A percentile compares a stretch with the other conserved stretches of the same genome.
Conservation (phyloP, 1,140 invertebrate species). For the Ptiloglossa arizonensis region DNA sequence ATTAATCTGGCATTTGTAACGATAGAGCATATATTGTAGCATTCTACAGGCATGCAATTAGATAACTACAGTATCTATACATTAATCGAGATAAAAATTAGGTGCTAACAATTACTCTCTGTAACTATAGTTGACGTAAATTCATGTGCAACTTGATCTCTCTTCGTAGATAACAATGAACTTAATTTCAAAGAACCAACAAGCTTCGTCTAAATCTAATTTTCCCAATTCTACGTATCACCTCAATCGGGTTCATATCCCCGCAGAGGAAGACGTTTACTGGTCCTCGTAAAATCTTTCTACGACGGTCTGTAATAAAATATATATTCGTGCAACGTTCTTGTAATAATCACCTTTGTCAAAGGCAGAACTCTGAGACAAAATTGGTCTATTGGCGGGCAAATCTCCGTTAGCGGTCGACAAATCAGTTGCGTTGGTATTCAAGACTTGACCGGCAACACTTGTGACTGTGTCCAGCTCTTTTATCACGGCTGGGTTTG, state of each 20-base stretch:
- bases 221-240: neutral
- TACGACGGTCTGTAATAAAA: neutral
- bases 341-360: conserved; percentile 50
- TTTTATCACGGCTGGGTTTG: conserved; percentile 57
- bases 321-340: too few species aligned
- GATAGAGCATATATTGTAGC: neutral
- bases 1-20: neutral
- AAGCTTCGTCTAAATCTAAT: neutral
- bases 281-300: neutral
- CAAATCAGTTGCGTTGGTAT: conserved; percentile 43
- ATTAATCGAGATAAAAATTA: neutral
- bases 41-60: neutral
- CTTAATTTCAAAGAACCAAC: neutral
- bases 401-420: conserved; percentile 24
- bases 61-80: neutral
- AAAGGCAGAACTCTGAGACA: conserved; percentile 42
- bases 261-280: neutral
- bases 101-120: neutral
- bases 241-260: neutral
- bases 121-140: neutral
- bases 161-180: neutral
- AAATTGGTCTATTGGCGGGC: conserved; percentile 22
- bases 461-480: neutral
- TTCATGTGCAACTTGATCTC: neutral
- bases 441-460: conserved; percentile 1